Percentiles rank a stretch among this genome's conserved stretches.
Conservation (phyloP, 1,140 invertebrate genomes). For the Pararge aegeria region DNA sequence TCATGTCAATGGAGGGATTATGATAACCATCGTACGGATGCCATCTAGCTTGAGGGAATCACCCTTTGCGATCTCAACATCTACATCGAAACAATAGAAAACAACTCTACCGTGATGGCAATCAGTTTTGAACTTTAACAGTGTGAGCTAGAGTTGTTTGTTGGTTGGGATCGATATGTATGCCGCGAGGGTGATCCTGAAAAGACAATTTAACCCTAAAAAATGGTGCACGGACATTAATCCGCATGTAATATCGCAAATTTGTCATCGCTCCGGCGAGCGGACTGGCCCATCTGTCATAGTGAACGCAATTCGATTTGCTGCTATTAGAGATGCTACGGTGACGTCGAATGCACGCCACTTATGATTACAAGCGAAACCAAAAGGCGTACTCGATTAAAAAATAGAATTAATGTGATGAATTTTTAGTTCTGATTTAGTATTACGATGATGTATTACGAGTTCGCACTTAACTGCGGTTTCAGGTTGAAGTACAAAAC, state of each 20-base stretch:
- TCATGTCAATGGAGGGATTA: conserved; percentile 79
- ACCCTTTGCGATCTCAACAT: conserved; percentile 70
- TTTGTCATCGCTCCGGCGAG: conserved; percentile 70
- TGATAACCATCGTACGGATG: conserved; percentile 77
- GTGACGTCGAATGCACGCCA: conserved; percentile 39
- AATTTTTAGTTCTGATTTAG: not conserved
- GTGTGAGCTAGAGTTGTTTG: conserved; percentile 22
- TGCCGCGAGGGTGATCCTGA: conserved; percentile 55
- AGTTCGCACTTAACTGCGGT: too few species aligned
- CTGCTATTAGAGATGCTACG: conserved; percentile 53
- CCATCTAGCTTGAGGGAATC: conserved; percentile 74
- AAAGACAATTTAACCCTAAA: conserved; percentile 80
- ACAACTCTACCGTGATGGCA: conserved; percentile 28
- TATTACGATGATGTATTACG: too few species aligned
- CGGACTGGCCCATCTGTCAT: conserved; percentile 66
- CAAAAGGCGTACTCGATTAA: conserved; percentile 17
- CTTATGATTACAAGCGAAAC: conserved; percentile 36
- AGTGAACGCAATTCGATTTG: conserved; percentile 65
- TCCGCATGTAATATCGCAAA: conserved; percentile 78
- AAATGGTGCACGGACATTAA: conserved; percentile 76
- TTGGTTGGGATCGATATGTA: conserved; percentile 15
- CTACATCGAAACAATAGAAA: conserved; percentile 47
- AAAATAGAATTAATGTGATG: not conserved
- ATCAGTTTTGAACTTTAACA: conserved; percentile 34
- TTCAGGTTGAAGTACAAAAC: too few species aligned